Percentiles rank a stretch among this genome's conserved stretches.
Conservation (phyloP, 2,888 invertebrate genomes). For the Drosophila nr. perissopoda region DNA sequence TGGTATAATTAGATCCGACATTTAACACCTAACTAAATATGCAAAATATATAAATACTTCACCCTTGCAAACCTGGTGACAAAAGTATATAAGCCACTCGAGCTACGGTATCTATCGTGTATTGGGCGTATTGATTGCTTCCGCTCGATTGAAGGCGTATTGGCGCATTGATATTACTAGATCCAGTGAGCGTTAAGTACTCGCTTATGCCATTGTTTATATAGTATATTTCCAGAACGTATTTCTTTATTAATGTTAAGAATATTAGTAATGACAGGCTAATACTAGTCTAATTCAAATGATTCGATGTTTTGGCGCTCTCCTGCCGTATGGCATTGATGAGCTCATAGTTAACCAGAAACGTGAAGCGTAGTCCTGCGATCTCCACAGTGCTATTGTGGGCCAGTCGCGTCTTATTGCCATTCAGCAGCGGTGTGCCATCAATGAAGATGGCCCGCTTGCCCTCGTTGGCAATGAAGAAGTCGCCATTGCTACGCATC, state of each 20-base stretch:
- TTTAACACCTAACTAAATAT: background rate
- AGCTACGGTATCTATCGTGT: constrained; percentile 1
- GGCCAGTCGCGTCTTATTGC: constrained; percentile 94
- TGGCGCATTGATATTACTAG: constrained; percentile 38
- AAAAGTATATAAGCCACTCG: background rate
- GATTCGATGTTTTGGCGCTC: constrained; percentile 91
- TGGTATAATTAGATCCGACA: background rate
- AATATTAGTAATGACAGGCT: constrained; percentile 35
- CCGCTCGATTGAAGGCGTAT: constrained; percentile 61
- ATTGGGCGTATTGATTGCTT: constrained; percentile 38
- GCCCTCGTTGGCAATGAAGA: constrained; percentile 97
- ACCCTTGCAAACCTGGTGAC: background rate
- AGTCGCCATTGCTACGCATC: constrained; percentile 96
- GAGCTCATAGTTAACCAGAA: constrained; percentile 96
- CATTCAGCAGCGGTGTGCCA: constrained; percentile 94
- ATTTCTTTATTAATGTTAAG: constrained; percentile 48
- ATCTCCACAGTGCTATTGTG: constrained; percentile 98
- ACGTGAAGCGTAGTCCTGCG: constrained; percentile 95
- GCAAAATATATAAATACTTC: background rate
- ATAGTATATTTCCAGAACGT: constrained; percentile 51
- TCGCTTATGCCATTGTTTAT: constrained; percentile 30
- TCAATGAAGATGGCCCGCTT: constrained; percentile 97
- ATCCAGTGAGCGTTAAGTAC: constrained; percentile 49
- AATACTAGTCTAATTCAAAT: constrained; percentile 77
- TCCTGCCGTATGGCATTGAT: constrained; percentile 95